A percentile compares a stretch with the other conserved stretches of the same genome.
phyloP scores from a whole-genome alignment of 2,888 invertebrate genomes.

The Drosophila antonietae region DNA sequence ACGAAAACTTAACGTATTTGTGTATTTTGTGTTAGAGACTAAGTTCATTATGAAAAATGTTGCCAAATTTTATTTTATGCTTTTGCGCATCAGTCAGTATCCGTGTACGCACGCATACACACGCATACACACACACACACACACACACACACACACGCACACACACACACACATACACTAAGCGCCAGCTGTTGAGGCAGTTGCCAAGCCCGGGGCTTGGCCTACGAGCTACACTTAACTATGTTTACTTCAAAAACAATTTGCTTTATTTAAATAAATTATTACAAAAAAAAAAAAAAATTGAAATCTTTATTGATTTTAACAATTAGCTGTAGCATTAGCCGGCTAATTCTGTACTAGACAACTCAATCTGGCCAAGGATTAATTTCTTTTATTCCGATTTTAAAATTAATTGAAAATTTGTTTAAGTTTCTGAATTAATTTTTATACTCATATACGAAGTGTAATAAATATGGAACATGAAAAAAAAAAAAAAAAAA shows the following conservation, averaged over 20 bases:
- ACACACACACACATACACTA: conserved; percentile 8
- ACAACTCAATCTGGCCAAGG: not conserved
- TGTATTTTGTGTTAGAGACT: conserved; percentile 74
- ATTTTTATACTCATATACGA: not conserved
- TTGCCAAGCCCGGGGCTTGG: conserved; percentile 19
- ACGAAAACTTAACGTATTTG: conserved; percentile 32
- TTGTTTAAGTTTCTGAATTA: not conserved
- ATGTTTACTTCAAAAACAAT: conserved; percentile 67
- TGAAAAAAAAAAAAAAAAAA: too few relatives aligned
- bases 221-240: conserved; percentile 58
- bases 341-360: not conserved
- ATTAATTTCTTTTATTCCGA: not conserved
- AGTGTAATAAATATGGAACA: too few relatives aligned
- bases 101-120: conserved; percentile 29
- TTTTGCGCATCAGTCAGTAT: conserved; percentile 74
- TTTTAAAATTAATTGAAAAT: not conserved
- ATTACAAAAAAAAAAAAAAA: conserved; percentile 39
- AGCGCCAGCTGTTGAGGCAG: conserved; percentile 55
- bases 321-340: not conserved
- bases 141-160: conserved; percentile 1
- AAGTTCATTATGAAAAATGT: conserved; percentile 80
- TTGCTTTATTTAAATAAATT: conserved; percentile 77
- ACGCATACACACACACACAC: conserved; percentile 4
- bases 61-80: conserved; percentile 81
- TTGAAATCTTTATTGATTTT: not conserved